A percentile compares a stretch with the other conserved stretches of the same genome.
Evolutionary conservation across 1,140 invertebrate genomes (phyloP).

Genomic region (Periplaneta americana): DNA sequence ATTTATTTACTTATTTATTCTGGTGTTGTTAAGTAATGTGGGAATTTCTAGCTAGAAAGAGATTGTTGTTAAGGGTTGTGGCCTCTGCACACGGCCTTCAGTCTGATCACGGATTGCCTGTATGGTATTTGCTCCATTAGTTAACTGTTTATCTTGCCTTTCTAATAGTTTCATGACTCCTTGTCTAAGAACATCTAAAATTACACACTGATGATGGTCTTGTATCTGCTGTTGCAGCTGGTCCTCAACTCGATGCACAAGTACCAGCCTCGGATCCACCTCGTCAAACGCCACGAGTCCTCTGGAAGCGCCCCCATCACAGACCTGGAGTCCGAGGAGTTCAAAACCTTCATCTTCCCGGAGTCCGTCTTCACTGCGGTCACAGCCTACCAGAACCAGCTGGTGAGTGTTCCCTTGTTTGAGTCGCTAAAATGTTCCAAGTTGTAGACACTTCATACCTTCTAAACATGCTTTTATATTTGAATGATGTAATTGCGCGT

Average conservation of each 20-base stretch:
- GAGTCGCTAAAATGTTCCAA: not conserved
- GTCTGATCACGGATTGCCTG: no score
- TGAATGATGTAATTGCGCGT: no score
- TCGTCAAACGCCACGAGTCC: conserved; percentile 56
- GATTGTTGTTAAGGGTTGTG: no score
- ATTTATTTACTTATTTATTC: no score
- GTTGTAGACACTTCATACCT: not conserved
- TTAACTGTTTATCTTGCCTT: no score
- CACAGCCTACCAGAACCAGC: conserved; percentile 62
- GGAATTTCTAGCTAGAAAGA: no score
- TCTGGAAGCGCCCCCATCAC: conserved; percentile 48
- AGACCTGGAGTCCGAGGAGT: conserved; percentile 67
- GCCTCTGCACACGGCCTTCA: no score
- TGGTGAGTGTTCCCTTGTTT: conserved; percentile 6
- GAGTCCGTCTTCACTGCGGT: conserved; percentile 73
- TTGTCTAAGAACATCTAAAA: no score
- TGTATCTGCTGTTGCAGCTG: conserved; percentile 60
- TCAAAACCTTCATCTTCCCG: conserved; percentile 58
- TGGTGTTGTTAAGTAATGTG: no score
- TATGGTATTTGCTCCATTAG: no score
- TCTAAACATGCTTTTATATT: not conserved
- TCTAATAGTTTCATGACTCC: no score
- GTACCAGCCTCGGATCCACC: conserved; percentile 93
- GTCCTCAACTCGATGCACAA: conserved; percentile 98
- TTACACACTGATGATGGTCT: no score